Base-by-base conservation (phyloP, 2,888 invertebrate species). In the Lordiphosa andalusiaca region DNA sequence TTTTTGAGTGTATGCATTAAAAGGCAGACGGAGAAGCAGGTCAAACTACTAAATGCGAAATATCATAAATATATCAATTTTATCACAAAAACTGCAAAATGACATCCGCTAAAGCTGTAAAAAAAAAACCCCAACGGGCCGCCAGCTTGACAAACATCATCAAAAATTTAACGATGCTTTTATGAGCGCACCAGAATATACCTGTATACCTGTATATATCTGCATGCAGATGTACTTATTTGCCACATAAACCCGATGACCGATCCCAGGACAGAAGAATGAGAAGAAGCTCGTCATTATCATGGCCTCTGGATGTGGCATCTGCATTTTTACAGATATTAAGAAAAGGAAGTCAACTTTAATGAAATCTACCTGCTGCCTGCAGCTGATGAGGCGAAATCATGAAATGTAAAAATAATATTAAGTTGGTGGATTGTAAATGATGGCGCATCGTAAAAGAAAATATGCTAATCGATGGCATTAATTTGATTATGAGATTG, bases 131-230 rank as follows among this genome's bases (percentile, higher is more conserved):
- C 60, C 57, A 56, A 54, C 54, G 56, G 73, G 16, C 16, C 16
- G 59, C 37, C 73, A 77, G 77, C 71, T 86, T 86, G 87, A 86
- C 77, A 85, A 73, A 86, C 85, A 82, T 85, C 76, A 83, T 76
- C 85, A 78, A 84, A 86, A 85, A 65, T 86, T 86, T 86, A 71
- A 86, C 86, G 86, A 86, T 72, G 70, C 82, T 85, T 83, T 86
- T 84, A 83, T 84, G 77, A 81, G 51, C 81, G 70, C 63, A 70
- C 75, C 67, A 50, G 72, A 78, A 77, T 72, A 84, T 67, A 73
- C 30, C 30, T 30, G 30, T 72, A 84, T 67, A 73, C 30, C 30
- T 30, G 30, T 30, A 30, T 30, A 30, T 30, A 30, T 30, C 7
- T 30, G 30, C 9, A 25, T 25, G 6, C 6, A 30, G n/a, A n/a